phyloP scores from a whole-genome alignment of 2,113 vertebrate genomes.

The Pongo pygmaeus region DNA sequence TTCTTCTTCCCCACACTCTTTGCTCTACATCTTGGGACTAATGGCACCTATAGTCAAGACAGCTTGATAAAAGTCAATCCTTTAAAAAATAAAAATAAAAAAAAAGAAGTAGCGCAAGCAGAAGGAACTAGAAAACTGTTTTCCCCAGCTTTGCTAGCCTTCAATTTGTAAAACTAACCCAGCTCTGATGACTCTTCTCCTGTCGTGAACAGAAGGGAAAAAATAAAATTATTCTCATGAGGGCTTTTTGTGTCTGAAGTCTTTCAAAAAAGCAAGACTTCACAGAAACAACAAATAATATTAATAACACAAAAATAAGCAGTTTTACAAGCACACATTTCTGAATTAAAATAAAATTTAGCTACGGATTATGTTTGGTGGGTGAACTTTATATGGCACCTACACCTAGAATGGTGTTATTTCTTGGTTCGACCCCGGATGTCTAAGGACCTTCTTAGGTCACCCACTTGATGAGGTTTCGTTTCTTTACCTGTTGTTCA shows the following conservation, averaged over 20 bases:
- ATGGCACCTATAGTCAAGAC: not conserved
- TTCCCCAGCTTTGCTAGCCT: not conserved
- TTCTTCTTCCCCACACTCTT: not conserved
- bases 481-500: not conserved
- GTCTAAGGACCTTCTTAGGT: not conserved
- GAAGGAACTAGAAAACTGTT: not conserved
- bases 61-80: not conserved
- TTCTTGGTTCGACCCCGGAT: not conserved
- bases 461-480: not conserved
- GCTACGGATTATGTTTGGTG: not conserved
- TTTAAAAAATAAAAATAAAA: not conserved
- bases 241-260: not conserved
- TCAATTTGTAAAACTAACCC: not conserved
- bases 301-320: not conserved
- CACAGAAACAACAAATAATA: not conserved
- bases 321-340: not conserved
- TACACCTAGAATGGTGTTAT: not conserved
- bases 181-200: not conserved
- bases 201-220: not conserved
- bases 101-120: not conserved
- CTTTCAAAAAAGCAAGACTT: not conserved
- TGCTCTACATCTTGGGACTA: not conserved
- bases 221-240: not conserved
- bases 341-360: conserved; percentile 2
- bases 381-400: not conserved